Evolutionary conservation across 1,140 invertebrate genomes (phyloP), one percentile per base, ranked within the genome.

Genomic region (Holcopasites calliopsidis): DNA sequence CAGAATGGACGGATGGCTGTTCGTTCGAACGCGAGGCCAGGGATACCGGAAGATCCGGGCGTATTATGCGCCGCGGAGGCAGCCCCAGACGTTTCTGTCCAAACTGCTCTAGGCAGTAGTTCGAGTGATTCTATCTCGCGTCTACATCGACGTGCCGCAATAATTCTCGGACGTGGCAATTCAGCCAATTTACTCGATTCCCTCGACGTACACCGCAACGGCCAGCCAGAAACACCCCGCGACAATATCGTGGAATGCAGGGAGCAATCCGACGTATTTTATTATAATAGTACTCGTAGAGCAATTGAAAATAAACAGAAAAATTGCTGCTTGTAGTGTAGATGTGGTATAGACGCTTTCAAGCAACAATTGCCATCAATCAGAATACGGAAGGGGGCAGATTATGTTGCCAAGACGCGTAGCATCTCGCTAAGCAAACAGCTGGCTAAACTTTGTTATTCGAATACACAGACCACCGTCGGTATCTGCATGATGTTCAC

Each of bases 111-210:
- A 33, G 21, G 44, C n/a, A 21, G 65, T 69, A 58, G 60, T 60
- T 69, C 65, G 54, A 68, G 33, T n/a, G 64, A 75, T 69, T 77
- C 52, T 77, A 79, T 82, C 76, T 58, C 58, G 42, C 57, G 62
- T 83, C 72, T 83, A 72, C 76, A 83, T 83, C 68, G 64, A 50
- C 61, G 80, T 79, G 58, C 23, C 21, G 77, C 66, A 55, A 47
- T n/a, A n/a, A 85, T 83, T 86, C 83, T 83, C 64, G 80, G 80
- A 85, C 81, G 75, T 70, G 65, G 72, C 79, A 88, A 88, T 88
- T 87, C 65, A 88, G 71, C 79, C 85, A 87, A 88, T 88, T 88
- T 80, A 87, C 76, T 85, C 61, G 77, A 86, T 86, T 87, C 79
- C 82, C 66, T 58, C 40, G 61, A 31, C 79, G 61, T 68, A 68